Conservation (phyloP, 2,888 invertebrate genomes). For the Patella ulyssiponensis region DNA sequence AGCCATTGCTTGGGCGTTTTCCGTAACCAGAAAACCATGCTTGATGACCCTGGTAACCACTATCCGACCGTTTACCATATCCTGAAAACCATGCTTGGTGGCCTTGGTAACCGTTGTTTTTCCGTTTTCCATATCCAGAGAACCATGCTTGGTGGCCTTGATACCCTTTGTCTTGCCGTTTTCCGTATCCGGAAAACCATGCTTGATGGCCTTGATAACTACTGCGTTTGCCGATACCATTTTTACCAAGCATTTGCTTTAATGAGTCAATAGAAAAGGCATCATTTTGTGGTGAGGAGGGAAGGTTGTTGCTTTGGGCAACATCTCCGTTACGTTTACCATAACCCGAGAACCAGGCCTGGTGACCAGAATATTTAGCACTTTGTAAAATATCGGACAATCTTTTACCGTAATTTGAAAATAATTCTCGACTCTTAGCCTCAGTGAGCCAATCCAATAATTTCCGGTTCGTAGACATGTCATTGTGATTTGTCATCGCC, state of each 20-base stretch:
- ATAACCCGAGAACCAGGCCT: conserved; percentile 2
- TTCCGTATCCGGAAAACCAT: background rate
- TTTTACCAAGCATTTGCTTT: no score
- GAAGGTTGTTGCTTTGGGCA: background rate
- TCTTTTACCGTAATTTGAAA: conserved; percentile 3
- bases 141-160: background rate
- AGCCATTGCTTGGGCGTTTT: background rate
- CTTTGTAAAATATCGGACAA: background rate
- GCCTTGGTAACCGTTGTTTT: background rate
- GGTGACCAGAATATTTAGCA: background rate
- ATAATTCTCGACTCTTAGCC: background rate
- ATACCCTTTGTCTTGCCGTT: background rate
- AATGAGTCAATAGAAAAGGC: no score
- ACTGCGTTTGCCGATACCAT: background rate
- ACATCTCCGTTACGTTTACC: background rate
- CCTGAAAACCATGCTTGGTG: conserved; percentile 2
- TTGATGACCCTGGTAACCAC: background rate
- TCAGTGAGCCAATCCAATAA: background rate
- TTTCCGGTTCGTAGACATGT: background rate
- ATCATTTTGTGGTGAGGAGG: no score
- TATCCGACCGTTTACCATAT: background rate
- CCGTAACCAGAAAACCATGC: background rate
- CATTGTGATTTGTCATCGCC: no score
- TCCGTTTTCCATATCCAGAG: background rate
- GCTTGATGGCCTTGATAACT: background rate